A percentile compares a stretch with the other conserved stretches of the same genome.
These are phyloP conservation scores for Limnodromus scolopaceus DNA, from an alignment of 2,797 vertebrate genomes.

Conservation along the genomic window DNA sequence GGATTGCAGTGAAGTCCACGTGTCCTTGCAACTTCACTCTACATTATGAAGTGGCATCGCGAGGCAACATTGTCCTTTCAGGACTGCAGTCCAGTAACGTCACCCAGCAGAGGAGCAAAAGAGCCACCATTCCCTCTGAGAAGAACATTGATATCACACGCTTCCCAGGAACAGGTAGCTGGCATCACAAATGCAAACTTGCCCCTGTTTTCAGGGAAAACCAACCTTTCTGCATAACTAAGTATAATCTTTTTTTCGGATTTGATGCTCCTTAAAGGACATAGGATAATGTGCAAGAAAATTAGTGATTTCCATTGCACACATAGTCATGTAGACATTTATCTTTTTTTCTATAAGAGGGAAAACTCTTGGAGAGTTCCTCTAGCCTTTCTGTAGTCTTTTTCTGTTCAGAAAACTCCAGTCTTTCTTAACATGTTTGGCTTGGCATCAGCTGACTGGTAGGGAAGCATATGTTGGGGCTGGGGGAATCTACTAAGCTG, in stretches of 20 bases:
- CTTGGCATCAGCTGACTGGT: background rate
- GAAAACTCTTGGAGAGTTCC: background rate
- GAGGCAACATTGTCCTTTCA: constrained; percentile 91
- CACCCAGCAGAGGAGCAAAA: constrained; percentile 81
- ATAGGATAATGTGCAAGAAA: background rate
- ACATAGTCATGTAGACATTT: background rate
- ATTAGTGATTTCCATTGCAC: background rate
- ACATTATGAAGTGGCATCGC: constrained; percentile 89
- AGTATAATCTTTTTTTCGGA: background rate
- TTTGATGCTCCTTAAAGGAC: background rate
- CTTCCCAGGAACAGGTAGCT: constrained; percentile 47
- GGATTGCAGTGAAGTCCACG: constrained; percentile 88
- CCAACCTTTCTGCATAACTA: background rate
- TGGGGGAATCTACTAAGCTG: background rate
- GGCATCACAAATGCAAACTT: background rate
- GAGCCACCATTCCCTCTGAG: constrained; percentile 79
- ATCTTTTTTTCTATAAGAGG: background rate
- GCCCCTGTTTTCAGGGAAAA: background rate
- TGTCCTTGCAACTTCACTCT: constrained; percentile 93
- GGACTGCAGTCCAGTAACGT: constrained; percentile 82
- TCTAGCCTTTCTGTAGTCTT: background rate
- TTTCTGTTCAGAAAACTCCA: background rate
- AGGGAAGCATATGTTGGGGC: background rate
- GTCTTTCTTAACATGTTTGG: background rate
- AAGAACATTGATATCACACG: constrained; percentile 75